Percentiles rank a stretch among this genome's conserved stretches.
Conservation (phyloP, 2,888 invertebrate genomes). For the Trichopoda pennipes region DNA sequence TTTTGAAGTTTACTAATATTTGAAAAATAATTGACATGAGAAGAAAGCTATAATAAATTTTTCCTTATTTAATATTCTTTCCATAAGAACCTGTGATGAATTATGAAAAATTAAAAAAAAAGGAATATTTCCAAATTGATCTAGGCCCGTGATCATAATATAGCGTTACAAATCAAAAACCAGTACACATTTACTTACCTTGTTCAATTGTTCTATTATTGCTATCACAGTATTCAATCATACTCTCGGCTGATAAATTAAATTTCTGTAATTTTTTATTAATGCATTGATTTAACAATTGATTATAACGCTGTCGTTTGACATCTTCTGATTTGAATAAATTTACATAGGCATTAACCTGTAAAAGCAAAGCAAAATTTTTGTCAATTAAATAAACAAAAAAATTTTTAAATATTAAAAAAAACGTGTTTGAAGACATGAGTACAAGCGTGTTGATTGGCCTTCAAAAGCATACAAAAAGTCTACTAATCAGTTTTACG, state of each 20-base stretch:
- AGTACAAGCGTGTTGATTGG: too few relatives aligned
- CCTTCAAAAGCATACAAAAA: slow-evolving; percentile 15
- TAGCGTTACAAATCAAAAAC: not conserved
- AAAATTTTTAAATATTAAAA: not conserved
- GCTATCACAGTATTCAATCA: slow-evolving; percentile 76
- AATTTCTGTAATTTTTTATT: slow-evolving; percentile 73
- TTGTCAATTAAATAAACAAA: slow-evolving; percentile 32
- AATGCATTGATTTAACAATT: slow-evolving; percentile 74
- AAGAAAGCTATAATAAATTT: too few relatives aligned
- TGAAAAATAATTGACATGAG: too few relatives aligned
- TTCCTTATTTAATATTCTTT: too few relatives aligned
- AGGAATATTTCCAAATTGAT: too few relatives aligned
- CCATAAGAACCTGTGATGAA: too few relatives aligned
- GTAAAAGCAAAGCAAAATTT: slow-evolving; percentile 20
- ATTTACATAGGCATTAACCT: slow-evolving; percentile 76
- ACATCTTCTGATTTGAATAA: slow-evolving; percentile 73
- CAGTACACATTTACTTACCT: slow-evolving; percentile 69
- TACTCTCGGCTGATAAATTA: slow-evolving; percentile 73
- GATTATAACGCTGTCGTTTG: slow-evolving; percentile 74
- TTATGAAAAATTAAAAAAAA: too few relatives aligned
- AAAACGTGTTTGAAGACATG: not conserved
- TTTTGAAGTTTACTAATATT: too few relatives aligned
- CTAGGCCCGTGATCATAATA: too few relatives aligned
- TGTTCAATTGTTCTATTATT: slow-evolving; percentile 70
- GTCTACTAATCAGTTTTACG: slow-evolving; percentile 3